Evolutionary conservation across 2,888 invertebrate species (phyloP).

Genomic region (Melanargia galathea): DNA sequence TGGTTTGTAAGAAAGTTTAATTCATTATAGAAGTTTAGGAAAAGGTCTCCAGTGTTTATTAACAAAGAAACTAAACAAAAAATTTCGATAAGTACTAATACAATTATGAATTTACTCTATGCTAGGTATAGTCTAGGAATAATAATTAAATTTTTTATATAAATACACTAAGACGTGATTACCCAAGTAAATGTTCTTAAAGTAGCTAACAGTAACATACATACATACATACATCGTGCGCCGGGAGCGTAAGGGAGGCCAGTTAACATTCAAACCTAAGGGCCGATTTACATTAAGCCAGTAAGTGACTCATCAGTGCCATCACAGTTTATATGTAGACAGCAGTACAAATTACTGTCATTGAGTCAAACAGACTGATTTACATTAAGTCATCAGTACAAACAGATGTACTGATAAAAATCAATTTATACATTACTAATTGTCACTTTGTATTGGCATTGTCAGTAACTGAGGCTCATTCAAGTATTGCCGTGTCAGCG

Average conservation of each 20-base stretch:
- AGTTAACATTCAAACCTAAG: not conserved
- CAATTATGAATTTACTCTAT: conserved; percentile 71
- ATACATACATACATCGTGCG: conserved; percentile 67
- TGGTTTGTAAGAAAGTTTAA: conserved; percentile 81
- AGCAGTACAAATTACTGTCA: too few relatives aligned
- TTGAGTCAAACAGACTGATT: not conserved
- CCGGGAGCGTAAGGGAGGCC: conserved; percentile 45
- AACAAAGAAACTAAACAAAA: conserved; percentile 79
- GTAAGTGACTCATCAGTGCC: not conserved
- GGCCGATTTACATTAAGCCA: not conserved
- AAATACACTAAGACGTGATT: conserved; percentile 80
- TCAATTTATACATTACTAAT: not conserved
- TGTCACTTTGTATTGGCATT: not conserved
- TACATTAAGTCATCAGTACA: not conserved
- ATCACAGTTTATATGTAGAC: not conserved
- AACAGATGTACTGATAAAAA: not conserved
- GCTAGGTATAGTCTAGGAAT: conserved; percentile 78
- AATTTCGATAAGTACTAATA: conserved; percentile 82
- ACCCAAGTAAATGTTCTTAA: conserved; percentile 65
- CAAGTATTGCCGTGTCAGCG: not conserved
- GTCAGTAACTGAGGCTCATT: not conserved
- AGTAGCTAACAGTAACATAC: conserved; percentile 68
- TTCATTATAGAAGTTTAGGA: conserved; percentile 79
- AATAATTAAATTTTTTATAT: conserved; percentile 74
- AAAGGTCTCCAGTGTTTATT: conserved; percentile 78